Evolutionary conservation across 2,113 vertebrate genomes (phyloP).

Genomic region (Sterrhoptilus dennistouni): DNA sequence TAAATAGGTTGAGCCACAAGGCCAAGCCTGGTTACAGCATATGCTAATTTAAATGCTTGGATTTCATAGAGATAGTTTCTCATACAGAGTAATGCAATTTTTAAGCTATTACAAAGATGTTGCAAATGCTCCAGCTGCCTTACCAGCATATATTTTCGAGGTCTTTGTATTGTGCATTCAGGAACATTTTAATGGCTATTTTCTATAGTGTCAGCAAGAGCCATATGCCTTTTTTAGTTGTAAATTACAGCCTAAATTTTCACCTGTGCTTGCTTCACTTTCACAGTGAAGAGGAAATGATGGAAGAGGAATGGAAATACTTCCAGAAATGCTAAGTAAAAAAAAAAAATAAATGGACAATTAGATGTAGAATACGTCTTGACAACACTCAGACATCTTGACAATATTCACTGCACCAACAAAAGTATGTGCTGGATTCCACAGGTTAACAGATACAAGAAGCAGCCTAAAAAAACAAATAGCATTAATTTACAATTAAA

Average conservation of each 20-base stretch:
- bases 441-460: not conserved
- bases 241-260: conserved; percentile 21
- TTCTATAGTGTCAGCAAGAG: not conserved
- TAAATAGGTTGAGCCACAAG: conserved; percentile 36
- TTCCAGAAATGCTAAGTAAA: not conserved
- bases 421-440: not conserved
- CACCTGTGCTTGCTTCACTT: conserved; percentile 32
- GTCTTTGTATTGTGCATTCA: conserved; percentile 21
- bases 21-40: conserved; percentile 37
- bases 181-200: conserved; percentile 54
- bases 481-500: not conserved
- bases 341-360: not conserved
- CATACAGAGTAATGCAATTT: conserved; percentile 56
- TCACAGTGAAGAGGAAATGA: not conserved
- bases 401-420: not conserved
- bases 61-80: conserved; percentile 41
- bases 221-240: not conserved
- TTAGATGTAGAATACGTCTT: not conserved
- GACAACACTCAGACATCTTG: not conserved
- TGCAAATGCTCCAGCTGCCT: conserved; percentile 52
- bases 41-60: conserved; percentile 57
- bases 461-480: not conserved
- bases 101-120: conserved; percentile 43
- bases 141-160: conserved; percentile 19
- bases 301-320: not conserved